A percentile compares a stretch with the other conserved stretches of the same genome.
Evolutionary conservation across 92 coral and sea anemone genomes (phyloP).

Genomic region (Heliopora coerulea): DNA sequence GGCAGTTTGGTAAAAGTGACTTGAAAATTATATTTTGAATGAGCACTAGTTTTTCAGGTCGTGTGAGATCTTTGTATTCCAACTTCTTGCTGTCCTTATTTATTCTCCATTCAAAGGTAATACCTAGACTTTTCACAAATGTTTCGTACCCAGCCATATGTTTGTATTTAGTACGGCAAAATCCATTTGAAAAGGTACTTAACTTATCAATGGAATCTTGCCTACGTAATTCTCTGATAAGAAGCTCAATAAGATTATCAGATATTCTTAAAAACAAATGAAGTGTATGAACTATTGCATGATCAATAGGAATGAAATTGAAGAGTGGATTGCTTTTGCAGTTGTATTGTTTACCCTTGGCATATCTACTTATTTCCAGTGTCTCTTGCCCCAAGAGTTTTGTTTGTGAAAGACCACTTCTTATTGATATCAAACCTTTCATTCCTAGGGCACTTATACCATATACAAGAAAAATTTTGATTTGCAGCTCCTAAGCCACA

Average conservation of each 20-base stretch:
- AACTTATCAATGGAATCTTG: conserved; percentile 44
- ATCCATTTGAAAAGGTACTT: conserved; percentile 5
- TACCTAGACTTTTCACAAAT: conserved; percentile 13
- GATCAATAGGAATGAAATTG: conserved; percentile 40
- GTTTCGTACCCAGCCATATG: conserved; percentile 30
- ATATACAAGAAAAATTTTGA: conserved; percentile 41
- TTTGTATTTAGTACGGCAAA: background rate
- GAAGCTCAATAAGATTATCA: conserved; percentile 45
- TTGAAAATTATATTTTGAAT: conserved; percentile 11
- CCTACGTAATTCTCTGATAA: conserved; percentile 28
- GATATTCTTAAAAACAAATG: conserved; percentile 43
- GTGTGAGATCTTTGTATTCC: conserved; percentile 34
- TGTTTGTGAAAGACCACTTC: conserved; percentile 38
- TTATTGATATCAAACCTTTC: conserved; percentile 37
- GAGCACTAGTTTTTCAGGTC: conserved; percentile 36
- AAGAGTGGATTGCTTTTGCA: conserved; percentile 26
- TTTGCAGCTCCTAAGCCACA: conserved; percentile 50
- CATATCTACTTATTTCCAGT: background rate
- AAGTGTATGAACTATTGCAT: conserved; percentile 42
- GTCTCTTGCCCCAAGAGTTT: conserved; percentile 43
- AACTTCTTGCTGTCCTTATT: conserved; percentile 30
- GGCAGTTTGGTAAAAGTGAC: background rate
- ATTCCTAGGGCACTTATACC: conserved; percentile 47
- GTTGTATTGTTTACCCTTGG: conserved; percentile 15
- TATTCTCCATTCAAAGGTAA: conserved; percentile 36